These are phyloP conservation scores for Prionace glauca DNA, from an alignment of 2,797 vertebrate genomes.

Conservation along the genomic window DNA sequence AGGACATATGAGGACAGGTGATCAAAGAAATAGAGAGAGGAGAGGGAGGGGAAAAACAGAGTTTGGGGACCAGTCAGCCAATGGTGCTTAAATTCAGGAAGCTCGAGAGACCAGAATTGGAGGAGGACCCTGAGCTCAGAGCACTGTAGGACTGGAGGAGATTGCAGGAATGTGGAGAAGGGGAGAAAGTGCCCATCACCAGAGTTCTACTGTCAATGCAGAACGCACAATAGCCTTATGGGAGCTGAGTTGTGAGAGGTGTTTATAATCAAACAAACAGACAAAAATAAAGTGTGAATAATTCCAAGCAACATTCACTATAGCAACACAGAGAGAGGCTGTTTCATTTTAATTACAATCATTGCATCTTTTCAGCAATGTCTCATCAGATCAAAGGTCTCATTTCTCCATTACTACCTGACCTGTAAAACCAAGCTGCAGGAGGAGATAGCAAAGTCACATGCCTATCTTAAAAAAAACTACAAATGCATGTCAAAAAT, in stretches of 20 bases:
- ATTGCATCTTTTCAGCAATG: slow-evolving; percentile 7
- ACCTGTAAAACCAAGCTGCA: neutral
- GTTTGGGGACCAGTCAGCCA: neutral
- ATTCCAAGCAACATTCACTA: neutral
- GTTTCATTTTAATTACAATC: neutral
- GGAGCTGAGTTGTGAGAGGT: neutral
- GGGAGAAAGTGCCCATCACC: neutral
- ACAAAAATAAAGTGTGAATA: neutral
- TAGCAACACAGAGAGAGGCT: neutral
- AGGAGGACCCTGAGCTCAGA: neutral
- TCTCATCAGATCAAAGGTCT: slow-evolving; percentile 9
- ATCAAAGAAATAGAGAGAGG: neutral
- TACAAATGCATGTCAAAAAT: neutral
- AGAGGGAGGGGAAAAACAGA: neutral
- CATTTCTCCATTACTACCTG: neutral
- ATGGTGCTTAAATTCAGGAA: neutral
- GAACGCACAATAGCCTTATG: neutral
- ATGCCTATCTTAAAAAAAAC: too few relatives aligned
- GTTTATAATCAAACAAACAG: neutral
- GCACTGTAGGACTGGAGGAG: neutral
- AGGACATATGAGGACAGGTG: too few relatives aligned
- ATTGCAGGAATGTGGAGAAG: neutral
- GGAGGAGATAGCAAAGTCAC: neutral
- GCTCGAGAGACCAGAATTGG: neutral
- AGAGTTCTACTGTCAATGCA: neutral